Conservation (phyloP, 2,113 vertebrate species). For the Pelecanus crispus region DNA sequence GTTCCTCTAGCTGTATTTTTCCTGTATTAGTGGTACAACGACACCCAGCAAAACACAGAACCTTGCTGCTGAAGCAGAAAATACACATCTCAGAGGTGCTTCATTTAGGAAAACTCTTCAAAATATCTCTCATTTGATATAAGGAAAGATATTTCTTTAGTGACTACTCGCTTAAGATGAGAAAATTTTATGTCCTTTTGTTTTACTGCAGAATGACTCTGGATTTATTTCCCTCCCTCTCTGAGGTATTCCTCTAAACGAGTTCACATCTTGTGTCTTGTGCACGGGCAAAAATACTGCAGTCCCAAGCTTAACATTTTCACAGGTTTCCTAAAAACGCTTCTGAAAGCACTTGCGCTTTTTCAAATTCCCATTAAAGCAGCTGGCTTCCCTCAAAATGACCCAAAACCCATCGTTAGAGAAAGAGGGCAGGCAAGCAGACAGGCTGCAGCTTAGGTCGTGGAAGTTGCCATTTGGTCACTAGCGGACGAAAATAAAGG, state of each 20-base stretch:
- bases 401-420: neutral
- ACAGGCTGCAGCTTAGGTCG: neutral
- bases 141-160: neutral
- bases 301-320: neutral
- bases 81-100: neutral
- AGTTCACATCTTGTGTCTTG: neutral
- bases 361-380: neutral
- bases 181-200: neutral
- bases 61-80: neutral
- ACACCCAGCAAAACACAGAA: neutral
- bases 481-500: neutral
- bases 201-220: neutral
- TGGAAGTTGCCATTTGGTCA: neutral
- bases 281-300: neutral
- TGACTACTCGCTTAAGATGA: neutral
- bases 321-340: neutral
- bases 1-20: neutral
- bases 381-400: neutral
- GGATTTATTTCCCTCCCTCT: neutral
- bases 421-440: neutral
- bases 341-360: neutral
- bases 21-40: neutral
- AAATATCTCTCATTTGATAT: neutral
- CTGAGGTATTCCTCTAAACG: neutral
- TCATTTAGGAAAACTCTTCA: neutral